Base-by-base conservation (phyloP, 1,140 invertebrate species). In the Drosophila parvula region DNA sequence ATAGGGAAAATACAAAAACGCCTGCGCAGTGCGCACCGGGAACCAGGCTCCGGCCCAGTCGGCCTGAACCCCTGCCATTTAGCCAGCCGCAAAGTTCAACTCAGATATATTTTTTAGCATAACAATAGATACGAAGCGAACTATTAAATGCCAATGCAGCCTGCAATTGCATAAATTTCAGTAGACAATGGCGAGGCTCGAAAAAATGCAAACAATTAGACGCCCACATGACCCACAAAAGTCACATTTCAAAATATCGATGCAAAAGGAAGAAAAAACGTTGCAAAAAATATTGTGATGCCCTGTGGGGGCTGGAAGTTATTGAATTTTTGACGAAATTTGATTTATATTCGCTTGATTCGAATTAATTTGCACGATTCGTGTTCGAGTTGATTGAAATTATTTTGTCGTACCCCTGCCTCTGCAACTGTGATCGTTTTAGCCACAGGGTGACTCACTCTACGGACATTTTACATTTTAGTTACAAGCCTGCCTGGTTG, bases 181-280 rank as follows among this genome's bases (percentile, higher is more conserved):
- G 73, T 71, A 74, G 71, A 62, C 77, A 77, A 69, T 32, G 36
- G 64, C 32, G 30, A 27, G 27, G 53, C 10, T 60, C 22, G 22
- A 71, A 65, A 77, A 85, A 64, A 74, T 86, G 57, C 83, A 63
- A 77, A 83, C 82, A 86, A 88, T 86, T 86, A 88, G 63, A 86
- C 82, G 76, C 83, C 82, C 84, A 86, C 82, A 64, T 88, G 71
- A 74, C 45, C 58, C 48, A 63, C 56, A 77, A 62, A 85, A 51
- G 58, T 77, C 59, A 64, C 51, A 79, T 79, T 71, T 41, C 28
- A n/a, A 69, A 44, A 18, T 43, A 44, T 30, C 30, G 28, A 14
- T 22, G 1, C 12, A 18, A 27, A 12, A n/a, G 28, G 11, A 16
- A 10, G 28, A 5, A 34, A 63, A 58, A 78, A 75, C 36, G 36